phyloP scores from a whole-genome alignment of 2,113 vertebrate genomes.

The Tonatia bakeri region DNA sequence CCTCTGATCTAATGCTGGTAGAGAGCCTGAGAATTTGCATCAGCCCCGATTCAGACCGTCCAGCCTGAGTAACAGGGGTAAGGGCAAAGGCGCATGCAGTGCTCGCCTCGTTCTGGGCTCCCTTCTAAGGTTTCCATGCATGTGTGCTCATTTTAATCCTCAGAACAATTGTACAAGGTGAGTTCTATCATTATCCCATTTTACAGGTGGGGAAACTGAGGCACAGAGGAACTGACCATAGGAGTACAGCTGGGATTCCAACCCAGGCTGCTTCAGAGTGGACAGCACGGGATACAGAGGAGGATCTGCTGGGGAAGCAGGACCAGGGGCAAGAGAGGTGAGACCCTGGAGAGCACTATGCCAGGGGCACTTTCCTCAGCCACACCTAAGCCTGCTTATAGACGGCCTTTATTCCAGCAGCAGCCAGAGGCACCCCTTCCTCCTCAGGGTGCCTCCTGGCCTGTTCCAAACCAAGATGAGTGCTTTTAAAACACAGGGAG shows the following conservation, averaged over 20 bases:
- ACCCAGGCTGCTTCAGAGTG: fast-evolving
- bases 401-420: not conserved
- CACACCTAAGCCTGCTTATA: not conserved
- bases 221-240: not conserved
- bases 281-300: not conserved
- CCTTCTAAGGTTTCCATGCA: not conserved
- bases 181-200: not conserved
- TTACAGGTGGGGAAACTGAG: not conserved
- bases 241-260: not conserved
- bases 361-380: not conserved
- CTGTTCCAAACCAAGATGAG: not conserved
- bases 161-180: no score
- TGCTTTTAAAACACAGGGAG: not conserved
- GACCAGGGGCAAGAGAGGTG: not conserved
- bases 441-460: not conserved
- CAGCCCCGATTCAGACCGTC: not conserved
- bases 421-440: not conserved
- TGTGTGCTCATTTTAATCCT: not conserved
- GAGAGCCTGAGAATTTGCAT: not conserved
- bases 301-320: not conserved
- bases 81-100: not conserved
- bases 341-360: not conserved
- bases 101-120: not conserved
- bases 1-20: not conserved
- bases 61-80: not conserved